Evolutionary conservation across 1,140 invertebrate species (phyloP).

Genomic region (Leptestheria dahalacensis): DNA sequence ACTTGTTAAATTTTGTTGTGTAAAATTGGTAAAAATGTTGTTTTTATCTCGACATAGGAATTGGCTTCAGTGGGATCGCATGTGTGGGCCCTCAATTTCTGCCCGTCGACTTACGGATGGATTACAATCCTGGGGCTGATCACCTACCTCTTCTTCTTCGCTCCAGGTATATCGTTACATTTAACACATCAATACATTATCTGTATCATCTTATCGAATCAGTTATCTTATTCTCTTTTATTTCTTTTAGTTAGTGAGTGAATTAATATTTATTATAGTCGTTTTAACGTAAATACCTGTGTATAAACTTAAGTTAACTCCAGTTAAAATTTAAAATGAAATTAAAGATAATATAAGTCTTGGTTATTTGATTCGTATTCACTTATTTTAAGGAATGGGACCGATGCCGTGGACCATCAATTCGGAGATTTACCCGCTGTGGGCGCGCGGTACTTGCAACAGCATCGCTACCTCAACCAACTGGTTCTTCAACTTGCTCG

Average conservation of each 20-base stretch:
- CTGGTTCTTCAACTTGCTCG: conserved; percentile 41
- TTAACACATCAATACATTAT: no score
- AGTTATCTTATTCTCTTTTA: no score
- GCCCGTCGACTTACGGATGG: conserved; percentile 35
- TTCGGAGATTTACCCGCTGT: conserved; percentile 46
- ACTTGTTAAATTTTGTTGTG: conserved; percentile 5
- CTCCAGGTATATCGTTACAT: conserved; percentile 37
- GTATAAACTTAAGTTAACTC: no score
- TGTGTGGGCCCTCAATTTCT: conserved; percentile 33
- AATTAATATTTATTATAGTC: no score
- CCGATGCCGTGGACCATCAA: conserved; percentile 51
- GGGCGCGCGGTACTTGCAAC: conserved; percentile 40
- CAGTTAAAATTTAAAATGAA: no score
- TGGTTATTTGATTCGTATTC: background rate
- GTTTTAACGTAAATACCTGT: no score
- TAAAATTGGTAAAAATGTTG: background rate
- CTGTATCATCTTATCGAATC: no score
- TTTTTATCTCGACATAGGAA: background rate
- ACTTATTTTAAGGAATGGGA: conserved; percentile 32
- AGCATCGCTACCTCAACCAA: conserved; percentile 41
- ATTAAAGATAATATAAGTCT: conserved; percentile 20
- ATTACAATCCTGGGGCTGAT: conserved; percentile 35
- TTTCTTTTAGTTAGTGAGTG: no score
- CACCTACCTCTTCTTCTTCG: conserved; percentile 37
- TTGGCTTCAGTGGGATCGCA: conserved; percentile 1